These are phyloP conservation scores for Osmoderma eremita DNA, from an alignment of 2,888 invertebrate genomes.

Conservation along the genomic window DNA sequence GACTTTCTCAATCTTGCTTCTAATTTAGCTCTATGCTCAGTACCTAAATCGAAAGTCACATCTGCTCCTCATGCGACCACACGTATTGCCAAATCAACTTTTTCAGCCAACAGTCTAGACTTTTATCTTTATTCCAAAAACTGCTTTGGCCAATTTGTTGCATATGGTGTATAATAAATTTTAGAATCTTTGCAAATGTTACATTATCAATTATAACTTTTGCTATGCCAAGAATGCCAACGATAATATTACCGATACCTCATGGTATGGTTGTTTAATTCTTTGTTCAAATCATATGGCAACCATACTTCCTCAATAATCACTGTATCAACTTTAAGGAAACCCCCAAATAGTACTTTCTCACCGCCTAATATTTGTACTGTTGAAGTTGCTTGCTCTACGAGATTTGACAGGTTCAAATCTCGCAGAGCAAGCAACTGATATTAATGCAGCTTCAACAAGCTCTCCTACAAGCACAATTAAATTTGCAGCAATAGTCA, in stretches of 20 bases:
- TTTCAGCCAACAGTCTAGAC: slow-evolving; percentile 97
- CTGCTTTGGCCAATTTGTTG: slow-evolving; percentile 91
- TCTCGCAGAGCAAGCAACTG: slow-evolving; percentile 97
- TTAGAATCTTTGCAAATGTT: too few relatives aligned
- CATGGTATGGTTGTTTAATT: slow-evolving; percentile 97
- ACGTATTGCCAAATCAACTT: slow-evolving; percentile 90
- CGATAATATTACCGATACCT: too few relatives aligned
- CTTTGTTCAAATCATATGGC: too few relatives aligned
- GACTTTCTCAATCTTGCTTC: slow-evolving; percentile 82
- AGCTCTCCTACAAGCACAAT: slow-evolving; percentile 96
- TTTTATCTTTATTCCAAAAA: slow-evolving; percentile 91
- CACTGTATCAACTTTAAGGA: too few relatives aligned
- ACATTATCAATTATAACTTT: too few relatives aligned
- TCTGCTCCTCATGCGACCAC: slow-evolving; percentile 98
- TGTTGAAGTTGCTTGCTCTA: slow-evolving; percentile 98
- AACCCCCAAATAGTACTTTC: slow-evolving; percentile 95
- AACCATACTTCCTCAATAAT: too few relatives aligned
- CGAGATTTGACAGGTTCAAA: too few relatives aligned
- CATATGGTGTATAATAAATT: slow-evolving; percentile 96
- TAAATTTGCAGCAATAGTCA: slow-evolving; percentile 98
- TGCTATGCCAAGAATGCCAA: too few relatives aligned
- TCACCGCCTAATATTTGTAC: slow-evolving; percentile 98
- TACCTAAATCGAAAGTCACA: slow-evolving; percentile 82
- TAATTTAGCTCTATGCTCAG: slow-evolving; percentile 88
- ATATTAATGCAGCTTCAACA: slow-evolving; percentile 95